phyloP scores from a whole-genome alignment of 2,888 invertebrate genomes.

The Pantelozetes paolii region DNA sequence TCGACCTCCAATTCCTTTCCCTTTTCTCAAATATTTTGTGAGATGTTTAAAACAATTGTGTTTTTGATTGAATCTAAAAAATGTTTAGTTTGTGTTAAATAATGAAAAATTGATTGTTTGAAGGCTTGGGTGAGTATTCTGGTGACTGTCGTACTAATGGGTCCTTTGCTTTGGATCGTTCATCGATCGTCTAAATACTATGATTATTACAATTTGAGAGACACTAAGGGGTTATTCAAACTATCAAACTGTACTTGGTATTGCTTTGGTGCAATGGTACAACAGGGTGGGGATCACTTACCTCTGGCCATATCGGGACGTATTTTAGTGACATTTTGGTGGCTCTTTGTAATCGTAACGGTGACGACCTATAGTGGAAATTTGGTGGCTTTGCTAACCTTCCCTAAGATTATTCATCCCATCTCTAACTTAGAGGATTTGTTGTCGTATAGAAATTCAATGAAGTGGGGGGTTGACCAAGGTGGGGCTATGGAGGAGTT shows the following conservation, averaged over 20 bases:
- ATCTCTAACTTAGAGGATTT: constrained; percentile 67
- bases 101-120: constrained; percentile 39
- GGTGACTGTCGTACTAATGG: constrained; percentile 68
- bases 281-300: constrained; percentile 84
- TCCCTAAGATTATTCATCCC: constrained; percentile 69
- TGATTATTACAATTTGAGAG: constrained; percentile 56
- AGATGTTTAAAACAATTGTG: too few relatives aligned
- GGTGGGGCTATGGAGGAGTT: constrained; percentile 59
- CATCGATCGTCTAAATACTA: constrained; percentile 71
- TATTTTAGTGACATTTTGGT: constrained; percentile 81
- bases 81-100: too few relatives aligned
- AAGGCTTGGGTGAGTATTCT: constrained; percentile 79
- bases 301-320: constrained; percentile 81
- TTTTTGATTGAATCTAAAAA: too few relatives aligned
- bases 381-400: constrained; percentile 84
- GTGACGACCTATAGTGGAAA: constrained; percentile 89
- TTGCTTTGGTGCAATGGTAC: constrained; percentile 80
- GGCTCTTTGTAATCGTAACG: constrained; percentile 80
- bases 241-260: constrained; percentile 72
- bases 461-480: constrained; percentile 70
- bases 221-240: constrained; percentile 55
- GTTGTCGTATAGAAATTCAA: constrained; percentile 54
- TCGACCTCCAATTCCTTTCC: too few relatives aligned
- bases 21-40: too few relatives aligned
- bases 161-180: constrained; percentile 69